phyloP scores from a whole-genome alignment of 2,113 vertebrate species.

The Aphelocoma coerulescens region DNA sequence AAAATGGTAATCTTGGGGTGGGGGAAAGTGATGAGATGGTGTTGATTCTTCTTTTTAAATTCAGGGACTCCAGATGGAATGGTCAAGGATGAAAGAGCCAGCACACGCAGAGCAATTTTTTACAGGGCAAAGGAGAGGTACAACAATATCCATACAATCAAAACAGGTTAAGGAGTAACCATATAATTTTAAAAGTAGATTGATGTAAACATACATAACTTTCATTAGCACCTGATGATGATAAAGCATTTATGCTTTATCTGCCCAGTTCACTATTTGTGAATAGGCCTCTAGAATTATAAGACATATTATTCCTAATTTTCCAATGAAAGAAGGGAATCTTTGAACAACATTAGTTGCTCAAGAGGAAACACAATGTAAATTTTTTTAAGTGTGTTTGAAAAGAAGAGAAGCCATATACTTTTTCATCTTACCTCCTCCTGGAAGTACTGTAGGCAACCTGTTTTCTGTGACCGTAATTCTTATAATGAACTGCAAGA shows the following conservation, averaged over 20 bases:
- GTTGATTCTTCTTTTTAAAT: neutral
- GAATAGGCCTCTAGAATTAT: neutral
- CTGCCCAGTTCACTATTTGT: neutral
- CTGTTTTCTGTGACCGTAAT: neutral
- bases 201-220: neutral
- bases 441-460: neutral
- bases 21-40: accelerated
- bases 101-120: neutral
- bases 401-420: neutral
- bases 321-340: neutral
- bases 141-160: neutral
- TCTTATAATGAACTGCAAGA: neutral
- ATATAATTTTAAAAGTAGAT: neutral
- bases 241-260: neutral
- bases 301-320: neutral
- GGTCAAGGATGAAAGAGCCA: neutral
- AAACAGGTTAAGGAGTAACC: neutral
- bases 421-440: neutral
- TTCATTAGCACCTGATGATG: neutral
- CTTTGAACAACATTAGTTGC: neutral
- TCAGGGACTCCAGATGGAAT: neutral
- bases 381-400: neutral
- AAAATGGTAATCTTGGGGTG: neutral
- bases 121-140: neutral
- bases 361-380: neutral